Percentiles rank a stretch among this genome's conserved stretches.
Evolutionary conservation across 1,140 invertebrate species (phyloP).

Genomic region (Drosophila seguyi): DNA sequence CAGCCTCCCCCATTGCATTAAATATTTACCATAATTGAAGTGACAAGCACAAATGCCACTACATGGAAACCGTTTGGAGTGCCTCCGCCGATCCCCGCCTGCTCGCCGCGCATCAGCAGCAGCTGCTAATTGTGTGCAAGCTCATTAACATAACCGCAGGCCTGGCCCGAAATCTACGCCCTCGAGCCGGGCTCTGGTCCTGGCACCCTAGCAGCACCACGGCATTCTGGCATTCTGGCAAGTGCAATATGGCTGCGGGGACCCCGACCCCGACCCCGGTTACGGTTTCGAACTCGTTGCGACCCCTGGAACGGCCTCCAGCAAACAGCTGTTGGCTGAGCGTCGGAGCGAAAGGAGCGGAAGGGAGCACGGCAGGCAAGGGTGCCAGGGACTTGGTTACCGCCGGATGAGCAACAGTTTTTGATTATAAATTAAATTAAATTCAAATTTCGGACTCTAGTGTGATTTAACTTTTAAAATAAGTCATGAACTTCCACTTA

Average conservation of each 20-base stretch:
- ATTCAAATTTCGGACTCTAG: background rate
- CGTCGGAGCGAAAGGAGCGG: constrained; percentile 10
- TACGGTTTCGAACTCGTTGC: background rate
- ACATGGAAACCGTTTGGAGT: constrained; percentile 58
- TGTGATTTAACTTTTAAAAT: background rate
- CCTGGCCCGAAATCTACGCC: constrained; percentile 61
- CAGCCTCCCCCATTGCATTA: constrained; percentile 58
- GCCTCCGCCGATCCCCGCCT: constrained; percentile 31
- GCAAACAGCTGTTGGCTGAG: constrained; percentile 39
- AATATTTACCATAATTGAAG: constrained; percentile 84
- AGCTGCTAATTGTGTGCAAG: constrained; percentile 84
- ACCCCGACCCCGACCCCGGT: background rate
- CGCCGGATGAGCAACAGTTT: constrained; percentile 35
- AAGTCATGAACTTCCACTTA: background rate
- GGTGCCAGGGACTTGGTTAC: constrained; percentile 13
- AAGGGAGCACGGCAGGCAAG: constrained; percentile 3
- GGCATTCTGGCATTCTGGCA: constrained; percentile 14
- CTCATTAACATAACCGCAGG: constrained; percentile 84
- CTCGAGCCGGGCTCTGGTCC: constrained; percentile 13
- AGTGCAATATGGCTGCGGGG: constrained; percentile 39
- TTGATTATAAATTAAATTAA: constrained; percentile 8
- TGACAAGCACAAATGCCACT: constrained; percentile 82
- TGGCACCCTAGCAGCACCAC: constrained; percentile 3
- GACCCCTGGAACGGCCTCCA: constrained; percentile 28
- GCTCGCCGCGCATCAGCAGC: constrained; percentile 58